Evolutionary conservation across 1,140 invertebrate species (phyloP).

Genomic region (Drosophila kurseongensis): DNA sequence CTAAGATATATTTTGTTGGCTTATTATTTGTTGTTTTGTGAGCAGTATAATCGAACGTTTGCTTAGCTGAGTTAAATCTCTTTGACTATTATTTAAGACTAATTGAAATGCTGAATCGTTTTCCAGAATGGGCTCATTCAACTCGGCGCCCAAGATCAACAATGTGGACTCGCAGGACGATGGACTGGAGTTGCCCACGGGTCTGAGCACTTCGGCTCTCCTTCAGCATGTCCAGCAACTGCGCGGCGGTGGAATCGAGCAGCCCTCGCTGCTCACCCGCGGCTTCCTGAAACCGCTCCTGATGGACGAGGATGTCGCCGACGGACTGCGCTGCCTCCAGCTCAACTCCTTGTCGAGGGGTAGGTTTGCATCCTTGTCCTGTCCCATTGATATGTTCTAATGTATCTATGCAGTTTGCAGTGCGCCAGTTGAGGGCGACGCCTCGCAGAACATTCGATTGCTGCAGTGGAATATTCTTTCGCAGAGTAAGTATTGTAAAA

Average conservation of each 20-base stretch:
- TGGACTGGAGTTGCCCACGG: constrained; percentile 86
- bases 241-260: constrained; percentile 57
- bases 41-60: constrained; percentile 37
- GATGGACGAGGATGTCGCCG: constrained; percentile 62
- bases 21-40: constrained; percentile 18
- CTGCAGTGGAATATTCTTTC: constrained; percentile 92
- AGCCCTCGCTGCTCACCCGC: constrained; percentile 65
- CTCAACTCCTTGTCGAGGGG: constrained; percentile 84
- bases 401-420: constrained; percentile 54
- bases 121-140: constrained; percentile 90
- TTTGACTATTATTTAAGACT: too few species aligned
- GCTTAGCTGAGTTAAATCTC: constrained; percentile 8
- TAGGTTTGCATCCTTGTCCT: constrained; percentile 7
- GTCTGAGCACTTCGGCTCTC: constrained; percentile 85
- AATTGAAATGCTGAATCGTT: neutral
- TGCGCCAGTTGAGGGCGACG: constrained; percentile 42
- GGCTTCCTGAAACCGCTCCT: constrained; percentile 64
- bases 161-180: constrained; percentile 88
- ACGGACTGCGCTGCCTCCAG: constrained; percentile 84
- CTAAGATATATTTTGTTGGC: constrained; percentile 5
- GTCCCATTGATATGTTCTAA: neutral
- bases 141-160: constrained; percentile 88
- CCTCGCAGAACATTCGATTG: constrained; percentile 86
- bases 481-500: constrained; percentile 87
- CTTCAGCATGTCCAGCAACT: constrained; percentile 85